phyloP scores from a whole-genome alignment of 2,888 invertebrate genomes.

The Fragum fragum region DNA sequence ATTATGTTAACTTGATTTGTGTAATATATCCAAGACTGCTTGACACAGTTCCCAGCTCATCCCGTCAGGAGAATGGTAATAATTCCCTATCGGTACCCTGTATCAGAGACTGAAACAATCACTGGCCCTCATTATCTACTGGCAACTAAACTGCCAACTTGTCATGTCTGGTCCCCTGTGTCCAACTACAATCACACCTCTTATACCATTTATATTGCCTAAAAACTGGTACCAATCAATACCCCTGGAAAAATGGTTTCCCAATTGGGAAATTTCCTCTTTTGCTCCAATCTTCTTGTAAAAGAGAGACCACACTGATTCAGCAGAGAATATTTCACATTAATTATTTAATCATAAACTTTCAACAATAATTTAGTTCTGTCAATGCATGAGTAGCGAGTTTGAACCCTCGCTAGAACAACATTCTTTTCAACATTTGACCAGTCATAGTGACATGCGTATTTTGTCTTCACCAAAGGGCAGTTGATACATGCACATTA shows the following conservation, averaged over 20 bases:
- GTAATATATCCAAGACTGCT: too few relatives aligned
- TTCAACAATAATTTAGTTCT: too few relatives aligned
- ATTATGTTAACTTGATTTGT: too few relatives aligned
- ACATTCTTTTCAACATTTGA: too few relatives aligned
- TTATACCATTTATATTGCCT: not conserved
- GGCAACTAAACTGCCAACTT: constrained; percentile 17
- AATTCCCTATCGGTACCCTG: not conserved
- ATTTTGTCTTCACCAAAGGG: too few relatives aligned
- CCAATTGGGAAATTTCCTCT: constrained; percentile 10
- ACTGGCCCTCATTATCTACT: constrained; percentile 25
- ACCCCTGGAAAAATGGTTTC: constrained; percentile 1
- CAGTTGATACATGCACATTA: too few relatives aligned
- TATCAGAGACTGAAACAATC: constrained; percentile 16
- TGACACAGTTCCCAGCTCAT: too few relatives aligned
- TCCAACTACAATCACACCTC: constrained; percentile 15
- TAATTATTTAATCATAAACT: too few relatives aligned
- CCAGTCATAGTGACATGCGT: too few relatives aligned
- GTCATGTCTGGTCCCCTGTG: constrained; percentile 13
- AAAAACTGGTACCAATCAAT: constrained; percentile 13
- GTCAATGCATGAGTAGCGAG: too few relatives aligned
- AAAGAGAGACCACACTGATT: not conserved
- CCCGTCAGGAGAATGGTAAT: not conserved
- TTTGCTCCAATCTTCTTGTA: not conserved
- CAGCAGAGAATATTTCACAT: not conserved
- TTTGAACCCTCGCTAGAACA: too few relatives aligned